phyloP scores from a whole-genome alignment of 2,113 vertebrate species.

The Chaetodon auriga region DNA sequence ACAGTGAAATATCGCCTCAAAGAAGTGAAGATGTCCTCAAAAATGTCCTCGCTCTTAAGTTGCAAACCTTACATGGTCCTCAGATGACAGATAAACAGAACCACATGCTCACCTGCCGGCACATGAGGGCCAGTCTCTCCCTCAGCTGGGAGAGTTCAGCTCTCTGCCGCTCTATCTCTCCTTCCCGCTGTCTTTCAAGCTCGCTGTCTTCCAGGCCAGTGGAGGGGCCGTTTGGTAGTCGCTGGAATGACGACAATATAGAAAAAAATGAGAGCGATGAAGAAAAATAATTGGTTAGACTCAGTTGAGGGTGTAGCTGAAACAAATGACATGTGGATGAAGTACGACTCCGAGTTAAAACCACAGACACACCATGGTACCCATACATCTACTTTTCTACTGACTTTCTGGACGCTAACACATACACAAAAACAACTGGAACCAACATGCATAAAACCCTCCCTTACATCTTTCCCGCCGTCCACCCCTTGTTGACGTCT shows the following conservation, averaged over 20 bases:
- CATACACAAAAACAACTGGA: constrained; percentile 77
- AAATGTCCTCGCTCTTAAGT: background rate
- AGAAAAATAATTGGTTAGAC: constrained; percentile 40
- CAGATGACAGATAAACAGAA: background rate
- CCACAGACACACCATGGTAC: constrained; percentile 65
- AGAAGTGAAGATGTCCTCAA: background rate
- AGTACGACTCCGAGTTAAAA: constrained; percentile 20
- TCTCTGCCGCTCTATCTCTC: constrained; percentile 90
- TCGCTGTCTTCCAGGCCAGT: constrained; percentile 80
- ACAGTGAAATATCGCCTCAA: background rate
- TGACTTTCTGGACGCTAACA: constrained; percentile 65
- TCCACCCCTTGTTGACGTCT: constrained; percentile 87
- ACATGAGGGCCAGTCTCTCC: constrained; percentile 91
- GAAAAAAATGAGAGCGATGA: constrained; percentile 21
- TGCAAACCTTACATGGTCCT: background rate
- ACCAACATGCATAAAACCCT: constrained; percentile 76
- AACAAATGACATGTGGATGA: constrained; percentile 19
- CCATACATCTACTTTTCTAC: constrained; percentile 68
- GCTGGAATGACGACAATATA: constrained; percentile 73
- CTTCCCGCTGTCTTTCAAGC: constrained; percentile 87
- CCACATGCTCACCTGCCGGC: constrained; percentile 85
- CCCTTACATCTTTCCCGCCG: constrained; percentile 87
- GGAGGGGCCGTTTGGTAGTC: constrained; percentile 90
- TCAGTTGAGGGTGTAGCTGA: background rate
- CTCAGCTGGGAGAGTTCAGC: constrained; percentile 90